Base-by-base conservation (phyloP, 2,113 vertebrate genomes). In the Macquaria ambigua region DNA sequence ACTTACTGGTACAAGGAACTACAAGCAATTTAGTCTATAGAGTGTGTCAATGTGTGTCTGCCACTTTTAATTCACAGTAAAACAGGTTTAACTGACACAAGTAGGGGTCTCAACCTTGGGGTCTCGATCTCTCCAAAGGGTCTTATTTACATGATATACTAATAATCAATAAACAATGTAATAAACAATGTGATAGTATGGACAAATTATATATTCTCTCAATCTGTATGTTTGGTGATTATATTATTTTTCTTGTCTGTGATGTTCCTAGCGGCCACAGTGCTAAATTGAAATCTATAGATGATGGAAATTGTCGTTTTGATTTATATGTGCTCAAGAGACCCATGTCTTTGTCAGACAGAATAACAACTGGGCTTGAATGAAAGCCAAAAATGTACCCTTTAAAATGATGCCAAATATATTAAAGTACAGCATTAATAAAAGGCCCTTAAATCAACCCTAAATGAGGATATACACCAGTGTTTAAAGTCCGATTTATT, bases 1-100 rank as follows among this genome's bases (percentile, higher is more conserved):
- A 76, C 66, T 58, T 37, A n/a, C 14, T 37, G 56, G 69, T 46
- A 58, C 68, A 61, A 34, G 59, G 18, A 64, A 55, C 9, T 48
- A 50, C 53, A 68, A 77, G 53, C 39, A 67, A 31, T 67, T 62
- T 37, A 77, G 23, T 48, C 48, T 18, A 5, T 8, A 31, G 11
- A 28, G 31, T 34, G n/a, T 66, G 53, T 69, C 46, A 31, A 21
- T 53, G 34, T 28, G 23, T 46, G 52, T 69, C 7, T 43, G 52
- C 8, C 5, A 11, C 8, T 41, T 64, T 78, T 14, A 71, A 50
- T 31, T 20, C 7, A 50, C 12, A 59, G 43, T 43, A 21, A 56
- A 82, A 56, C 50, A 11, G 37, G 25, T 11, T 1, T 5, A 37
- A 67, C 5, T 11, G 1, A 46, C n/a, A 43, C n/a, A 20, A 48